Conservation (phyloP, 2,113 vertebrate genomes). For the Bos taurus region ARS-UCD2.0 NC_037351.1:1955501-1956000, state of each 20-base stretch:
- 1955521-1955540: not conserved
- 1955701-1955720: not conserved
- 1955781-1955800: not conserved
- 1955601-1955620: not conserved
- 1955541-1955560: not conserved
- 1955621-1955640: not conserved
- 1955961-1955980: not conserved
- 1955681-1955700: not conserved
- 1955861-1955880: not conserved
- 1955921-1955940: fast-evolving
- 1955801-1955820: too few relatives aligned
- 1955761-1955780: fast-evolving
- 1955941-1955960: fast-evolving
- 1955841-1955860: fast-evolving
- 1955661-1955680: not conserved
- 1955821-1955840: not conserved
- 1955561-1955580: not conserved
- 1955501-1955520: not conserved
- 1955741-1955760: not conserved
- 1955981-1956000: not conserved
- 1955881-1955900: not conserved
- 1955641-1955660: not conserved
- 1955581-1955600: not conserved
- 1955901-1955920: not conserved
- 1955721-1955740: not conserved